These are phyloP conservation scores for Achroia grisella DNA, from an alignment of 1,140 invertebrate species.

Conservation along the genomic window DNA sequence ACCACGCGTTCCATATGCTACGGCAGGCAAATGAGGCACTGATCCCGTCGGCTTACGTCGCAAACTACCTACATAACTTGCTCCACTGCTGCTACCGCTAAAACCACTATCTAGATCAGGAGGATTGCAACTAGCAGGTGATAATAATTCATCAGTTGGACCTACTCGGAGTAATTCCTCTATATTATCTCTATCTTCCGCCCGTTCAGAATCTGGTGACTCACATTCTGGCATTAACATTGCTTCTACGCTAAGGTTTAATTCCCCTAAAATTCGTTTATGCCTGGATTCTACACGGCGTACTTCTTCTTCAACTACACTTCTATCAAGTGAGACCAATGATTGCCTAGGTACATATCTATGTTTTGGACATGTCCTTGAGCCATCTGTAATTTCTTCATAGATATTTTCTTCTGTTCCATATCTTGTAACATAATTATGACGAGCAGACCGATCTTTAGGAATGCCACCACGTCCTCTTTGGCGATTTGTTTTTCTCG, in stretches of 20 bases:
- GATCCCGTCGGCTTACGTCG: slow-evolving; percentile 73
- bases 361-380: slow-evolving; percentile 70
- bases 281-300: slow-evolving; percentile 84
- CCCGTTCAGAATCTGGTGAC: slow-evolving; percentile 63
- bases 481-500: slow-evolving; percentile 52
- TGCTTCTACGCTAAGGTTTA: slow-evolving; percentile 90
- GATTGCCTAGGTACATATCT: slow-evolving; percentile 66
- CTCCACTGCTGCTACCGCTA: slow-evolving; percentile 85
- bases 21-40: slow-evolving; percentile 69
- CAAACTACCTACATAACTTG: slow-evolving; percentile 81
- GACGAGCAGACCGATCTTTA: slow-evolving; percentile 64
- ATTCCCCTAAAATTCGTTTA: slow-evolving; percentile 85
- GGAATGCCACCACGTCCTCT: slow-evolving; percentile 58
- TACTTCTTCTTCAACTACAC: slow-evolving; percentile 86
- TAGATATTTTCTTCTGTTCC: slow-evolving; percentile 91
- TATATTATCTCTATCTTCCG: slow-evolving; percentile 74
- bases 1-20: slow-evolving; percentile 66
- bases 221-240: slow-evolving; percentile 86
- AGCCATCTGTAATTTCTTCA: slow-evolving; percentile 85
- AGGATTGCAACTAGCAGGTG: slow-evolving; percentile 77
- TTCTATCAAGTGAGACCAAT: slow-evolving; percentile 77
- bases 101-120: slow-evolving; percentile 87
- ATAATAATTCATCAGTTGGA: slow-evolving; percentile 82
- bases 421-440: slow-evolving; percentile 85
- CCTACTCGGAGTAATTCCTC: slow-evolving; percentile 81